Conservation (phyloP, 2,113 vertebrate genomes). For the Polypterus bichir region DNA sequence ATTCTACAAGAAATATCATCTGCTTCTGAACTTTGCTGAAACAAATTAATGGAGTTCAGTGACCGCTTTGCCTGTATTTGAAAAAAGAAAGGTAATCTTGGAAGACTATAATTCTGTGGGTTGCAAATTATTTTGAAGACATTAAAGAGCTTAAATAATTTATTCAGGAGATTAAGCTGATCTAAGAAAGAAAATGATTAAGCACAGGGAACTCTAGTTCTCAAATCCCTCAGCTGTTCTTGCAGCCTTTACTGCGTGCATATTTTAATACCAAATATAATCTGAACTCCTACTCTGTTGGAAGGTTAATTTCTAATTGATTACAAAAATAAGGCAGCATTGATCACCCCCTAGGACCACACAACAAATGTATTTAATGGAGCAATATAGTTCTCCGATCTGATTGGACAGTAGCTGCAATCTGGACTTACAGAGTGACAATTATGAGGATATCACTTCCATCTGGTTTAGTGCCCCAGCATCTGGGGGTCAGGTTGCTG, state of each 20-base stretch:
- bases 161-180: neutral
- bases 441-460: too few relatives aligned
- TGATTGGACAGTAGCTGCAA: too few relatives aligned
- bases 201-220: neutral
- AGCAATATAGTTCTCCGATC: too few relatives aligned
- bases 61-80: too few relatives aligned
- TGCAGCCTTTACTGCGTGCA: neutral
- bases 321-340: neutral
- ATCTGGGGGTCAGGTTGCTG: too few relatives aligned
- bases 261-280: neutral
- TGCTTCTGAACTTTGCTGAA: too few relatives aligned
- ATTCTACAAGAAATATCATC: too few relatives aligned
- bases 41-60: too few relatives aligned
- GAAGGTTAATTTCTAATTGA: neutral
- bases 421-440: too few relatives aligned
- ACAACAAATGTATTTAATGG: neutral
- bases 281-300: conserved; percentile 1
- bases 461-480: too few relatives aligned
- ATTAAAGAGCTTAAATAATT: neutral
- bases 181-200: neutral
- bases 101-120: neutral
- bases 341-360: conserved; percentile 5
- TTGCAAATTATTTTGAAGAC: neutral
- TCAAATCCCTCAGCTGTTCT: neutral
- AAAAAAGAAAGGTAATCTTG: neutral